Base-by-base conservation (phyloP, 2,888 invertebrate species). In the Zhengitettix transpicula region DNA sequence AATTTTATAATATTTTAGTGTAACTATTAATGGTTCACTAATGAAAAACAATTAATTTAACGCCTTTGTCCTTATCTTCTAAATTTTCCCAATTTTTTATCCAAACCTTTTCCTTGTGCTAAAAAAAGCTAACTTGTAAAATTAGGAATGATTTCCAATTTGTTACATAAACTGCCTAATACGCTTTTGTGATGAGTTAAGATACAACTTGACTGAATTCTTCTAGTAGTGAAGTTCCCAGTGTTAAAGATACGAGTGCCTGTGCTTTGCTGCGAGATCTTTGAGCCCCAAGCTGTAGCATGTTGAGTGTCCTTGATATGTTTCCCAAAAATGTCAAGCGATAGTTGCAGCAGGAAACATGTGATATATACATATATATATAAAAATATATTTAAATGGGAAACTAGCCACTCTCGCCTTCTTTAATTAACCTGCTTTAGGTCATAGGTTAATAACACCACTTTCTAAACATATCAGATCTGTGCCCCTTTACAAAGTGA, bases 401-500 rank as follows among this genome's bases (percentile, higher is more conserved):
- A 61, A 63, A 73, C 65, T 67, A 75, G 73, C 75, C 74, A 75
- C 73, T 74, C 73, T 73, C 75, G 75, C 76, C 75, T 76, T 75
- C 74, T 75, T 74, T 76, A 73, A 61, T 54, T 60, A 61, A 61
- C 62, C 62, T 64, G 61, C 62, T 75, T 75, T 75, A 76, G 75
- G 71, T 71, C 72, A 73, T 73, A 73, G 72, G 72, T 71, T 72
- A 71, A 65, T 64, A 63, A 62, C 63, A 62, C 60, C 62, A 63
- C 64, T 64, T 61, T 64, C 65, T 81, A 83, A 83, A 84, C 84
- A 84, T 84, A 84, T 84, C 84, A 84, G 81, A 80, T 81, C 81
- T 82, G 83, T 83, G 83, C 84, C 84, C 83, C 83, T 81, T 81
- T 57, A 81, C 80, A 81, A 76, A 76, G 75, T 75, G 75, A 75